Percentiles rank a stretch among this genome's conserved stretches.
Evolutionary conservation across 2,888 invertebrate genomes (phyloP).

Genomic region (Epinotia demarniana): DNA sequence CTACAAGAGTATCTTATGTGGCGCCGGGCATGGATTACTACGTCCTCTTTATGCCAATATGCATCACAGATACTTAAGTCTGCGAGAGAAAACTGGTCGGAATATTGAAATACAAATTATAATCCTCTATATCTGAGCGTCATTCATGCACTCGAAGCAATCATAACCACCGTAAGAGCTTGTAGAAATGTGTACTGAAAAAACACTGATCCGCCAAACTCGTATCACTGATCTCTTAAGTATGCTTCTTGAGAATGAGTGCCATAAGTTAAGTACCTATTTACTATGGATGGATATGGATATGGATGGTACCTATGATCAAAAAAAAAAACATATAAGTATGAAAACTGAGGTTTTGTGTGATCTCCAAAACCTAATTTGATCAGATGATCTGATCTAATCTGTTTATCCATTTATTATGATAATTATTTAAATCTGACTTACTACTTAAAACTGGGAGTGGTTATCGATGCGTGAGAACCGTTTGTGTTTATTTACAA

Average conservation of each 20-base stretch:
- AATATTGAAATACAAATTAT: background rate
- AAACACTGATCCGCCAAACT: background rate
- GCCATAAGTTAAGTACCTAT: no score
- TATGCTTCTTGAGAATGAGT: no score
- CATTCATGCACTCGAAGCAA: slow-evolving; percentile 2
- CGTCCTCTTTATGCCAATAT: slow-evolving; percentile 8
- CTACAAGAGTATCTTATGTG: slow-evolving; percentile 12
- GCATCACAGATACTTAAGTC: slow-evolving; percentile 16
- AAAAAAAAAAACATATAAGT: no score
- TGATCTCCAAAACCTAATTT: background rate
- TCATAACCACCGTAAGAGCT: background rate
- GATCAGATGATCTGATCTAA: no score
- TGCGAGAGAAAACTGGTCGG: background rate
- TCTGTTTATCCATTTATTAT: background rate
- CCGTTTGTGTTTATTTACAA: slow-evolving; percentile 28
- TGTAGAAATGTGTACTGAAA: background rate
- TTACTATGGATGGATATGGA: no score
- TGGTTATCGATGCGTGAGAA: slow-evolving; percentile 29
- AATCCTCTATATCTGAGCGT: background rate
- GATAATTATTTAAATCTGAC: slow-evolving; percentile 12
- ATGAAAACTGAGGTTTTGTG: no score
- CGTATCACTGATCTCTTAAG: background rate
- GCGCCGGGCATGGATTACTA: slow-evolving; percentile 8
- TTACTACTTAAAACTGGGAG: slow-evolving; percentile 6
- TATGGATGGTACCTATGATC: no score